Evolutionary conservation across 2,888 invertebrate genomes (phyloP).

Genomic region (Drosophila birchii): DNA sequence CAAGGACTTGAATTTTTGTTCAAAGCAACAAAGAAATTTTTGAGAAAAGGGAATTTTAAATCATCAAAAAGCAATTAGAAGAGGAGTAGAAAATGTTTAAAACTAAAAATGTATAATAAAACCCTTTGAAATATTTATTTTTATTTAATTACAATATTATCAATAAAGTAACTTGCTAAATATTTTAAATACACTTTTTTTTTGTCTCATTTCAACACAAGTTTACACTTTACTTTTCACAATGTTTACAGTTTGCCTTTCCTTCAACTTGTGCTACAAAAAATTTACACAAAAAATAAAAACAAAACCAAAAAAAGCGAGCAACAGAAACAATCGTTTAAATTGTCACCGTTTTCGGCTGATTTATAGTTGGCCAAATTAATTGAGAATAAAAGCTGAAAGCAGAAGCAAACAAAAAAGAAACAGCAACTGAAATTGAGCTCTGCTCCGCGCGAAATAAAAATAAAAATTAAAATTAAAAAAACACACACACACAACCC

Average conservation of each 20-base stretch:
- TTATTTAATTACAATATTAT: background rate
- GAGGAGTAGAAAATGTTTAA: accelerated
- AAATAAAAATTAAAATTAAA: constrained; percentile 4
- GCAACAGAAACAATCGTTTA: constrained; percentile 12
- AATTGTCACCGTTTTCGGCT: constrained; percentile 35
- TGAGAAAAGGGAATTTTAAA: constrained; percentile 1
- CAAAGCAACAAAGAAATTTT: background rate
- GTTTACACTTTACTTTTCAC: constrained; percentile 2
- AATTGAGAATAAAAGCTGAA: constrained; percentile 34
- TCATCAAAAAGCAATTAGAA: background rate
- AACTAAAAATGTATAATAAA: background rate
- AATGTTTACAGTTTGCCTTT: constrained; percentile 15
- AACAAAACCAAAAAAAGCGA: background rate
- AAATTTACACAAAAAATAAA: background rate
- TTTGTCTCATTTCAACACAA: background rate
- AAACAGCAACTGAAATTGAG: constrained; percentile 24
- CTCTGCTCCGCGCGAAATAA: constrained; percentile 8
- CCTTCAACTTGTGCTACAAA: background rate
- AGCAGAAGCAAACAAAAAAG: constrained; percentile 13
- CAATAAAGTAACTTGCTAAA: background rate
- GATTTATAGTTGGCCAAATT: constrained; percentile 40
- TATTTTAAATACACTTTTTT: background rate
- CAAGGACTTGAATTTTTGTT: constrained; percentile 7
- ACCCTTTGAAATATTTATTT: background rate
- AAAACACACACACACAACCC: constrained; percentile 27